A percentile compares a stretch with the other conserved stretches of the same genome.
Conservation (phyloP, 2,113 vertebrate species). For the Gallinago media region DNA sequence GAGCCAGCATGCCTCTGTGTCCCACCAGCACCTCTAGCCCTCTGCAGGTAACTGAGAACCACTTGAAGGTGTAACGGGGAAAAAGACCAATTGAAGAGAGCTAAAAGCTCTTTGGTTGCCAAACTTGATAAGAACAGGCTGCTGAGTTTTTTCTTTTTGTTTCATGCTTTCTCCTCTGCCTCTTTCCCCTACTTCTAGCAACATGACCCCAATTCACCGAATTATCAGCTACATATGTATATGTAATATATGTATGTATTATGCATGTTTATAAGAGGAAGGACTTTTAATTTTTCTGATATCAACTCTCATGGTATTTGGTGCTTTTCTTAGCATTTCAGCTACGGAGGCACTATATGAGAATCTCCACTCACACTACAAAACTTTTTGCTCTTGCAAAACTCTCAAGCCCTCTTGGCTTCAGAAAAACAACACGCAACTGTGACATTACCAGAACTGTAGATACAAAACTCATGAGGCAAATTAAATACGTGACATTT, state of each 20-base stretch:
- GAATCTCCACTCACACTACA: not conserved
- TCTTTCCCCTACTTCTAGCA: not conserved
- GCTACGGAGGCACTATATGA: not conserved
- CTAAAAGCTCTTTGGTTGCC: not conserved
- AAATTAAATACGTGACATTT: conserved; percentile 4
- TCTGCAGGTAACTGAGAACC: not conserved
- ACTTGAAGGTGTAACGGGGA: not conserved
- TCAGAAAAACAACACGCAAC: not conserved
- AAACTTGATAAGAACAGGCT: not conserved
- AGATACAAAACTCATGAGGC: not conserved
- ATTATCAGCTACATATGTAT: not conserved
- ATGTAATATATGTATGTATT: not conserved
- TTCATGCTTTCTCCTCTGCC: not conserved
- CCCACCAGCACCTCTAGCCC: not conserved
- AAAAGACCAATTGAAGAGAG: not conserved
- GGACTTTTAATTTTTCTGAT: not conserved
- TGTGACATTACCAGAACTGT: not conserved
- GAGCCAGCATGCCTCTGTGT: not conserved
- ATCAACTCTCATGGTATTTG: not conserved
- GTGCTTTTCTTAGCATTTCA: not conserved
- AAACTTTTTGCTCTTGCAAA: not conserved
- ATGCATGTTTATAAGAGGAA: not conserved
- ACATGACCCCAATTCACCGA: not conserved
- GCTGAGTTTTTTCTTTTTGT: not conserved
- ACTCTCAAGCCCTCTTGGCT: not conserved